Conservation (phyloP, 1,140 invertebrate genomes). For the Maniola jurtina region DNA sequence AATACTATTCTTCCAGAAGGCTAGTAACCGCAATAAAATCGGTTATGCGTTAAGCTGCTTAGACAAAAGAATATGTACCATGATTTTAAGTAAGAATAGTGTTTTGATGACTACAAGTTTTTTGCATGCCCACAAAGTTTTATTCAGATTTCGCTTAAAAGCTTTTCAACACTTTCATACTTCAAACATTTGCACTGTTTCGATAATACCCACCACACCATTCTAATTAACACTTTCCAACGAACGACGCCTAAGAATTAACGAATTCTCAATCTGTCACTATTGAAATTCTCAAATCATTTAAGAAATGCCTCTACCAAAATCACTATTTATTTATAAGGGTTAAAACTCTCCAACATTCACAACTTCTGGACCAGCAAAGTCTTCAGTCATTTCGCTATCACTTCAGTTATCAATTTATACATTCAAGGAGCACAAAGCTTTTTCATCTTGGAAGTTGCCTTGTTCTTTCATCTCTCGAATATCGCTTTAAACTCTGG, state of each 20-base stretch:
- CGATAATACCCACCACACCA: background rate
- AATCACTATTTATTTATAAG: background rate
- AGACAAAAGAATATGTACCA: too few relatives aligned
- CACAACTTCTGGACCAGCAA: background rate
- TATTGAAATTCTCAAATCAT: conserved; percentile 6
- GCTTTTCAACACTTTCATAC: conserved; percentile 5
- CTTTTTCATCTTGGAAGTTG: conserved; percentile 22
- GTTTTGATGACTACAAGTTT: background rate
- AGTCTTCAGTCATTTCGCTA: conserved; percentile 1
- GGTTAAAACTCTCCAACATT: background rate
- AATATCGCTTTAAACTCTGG: conserved; percentile 17
- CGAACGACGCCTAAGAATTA: background rate
- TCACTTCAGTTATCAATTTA: background rate
- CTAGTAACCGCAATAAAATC: background rate
- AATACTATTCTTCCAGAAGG: background rate
- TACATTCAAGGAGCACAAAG: conserved; percentile 16
- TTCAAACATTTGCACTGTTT: conserved; percentile 3
- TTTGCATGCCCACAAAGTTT: background rate
- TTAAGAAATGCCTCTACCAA: background rate
- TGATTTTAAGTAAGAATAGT: background rate
- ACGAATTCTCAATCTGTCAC: conserved; percentile 2
- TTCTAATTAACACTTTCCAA: background rate
- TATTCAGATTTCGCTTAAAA: conserved; percentile 10
- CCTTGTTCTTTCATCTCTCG: conserved; percentile 22
- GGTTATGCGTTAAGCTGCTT: too few relatives aligned